Evolutionary conservation across 2,113 vertebrate species (phyloP).

Genomic region (Catharus fuscescens): DNA sequence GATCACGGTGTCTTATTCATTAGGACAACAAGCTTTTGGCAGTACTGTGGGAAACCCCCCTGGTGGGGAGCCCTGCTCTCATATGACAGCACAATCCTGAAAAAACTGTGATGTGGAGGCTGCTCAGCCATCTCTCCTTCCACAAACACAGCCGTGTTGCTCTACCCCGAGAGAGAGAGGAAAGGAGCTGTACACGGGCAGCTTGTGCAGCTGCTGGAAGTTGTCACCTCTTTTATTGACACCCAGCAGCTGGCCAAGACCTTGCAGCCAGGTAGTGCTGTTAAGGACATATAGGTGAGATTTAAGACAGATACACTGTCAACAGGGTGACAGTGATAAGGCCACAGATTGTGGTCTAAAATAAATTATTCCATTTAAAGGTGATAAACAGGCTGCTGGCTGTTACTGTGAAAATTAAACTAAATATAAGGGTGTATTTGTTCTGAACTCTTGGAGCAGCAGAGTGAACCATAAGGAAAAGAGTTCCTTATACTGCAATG

Average conservation of each 20-base stretch:
- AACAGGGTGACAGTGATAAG: neutral
- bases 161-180: neutral
- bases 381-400: neutral
- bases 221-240: conserved; percentile 29
- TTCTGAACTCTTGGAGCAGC: neutral
- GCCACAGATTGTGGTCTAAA: neutral
- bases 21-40: neutral
- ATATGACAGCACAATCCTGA: neutral
- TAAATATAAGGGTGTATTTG: neutral
- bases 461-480: neutral
- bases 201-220: neutral
- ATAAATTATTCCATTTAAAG: neutral
- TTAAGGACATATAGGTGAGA: conserved; percentile 42
- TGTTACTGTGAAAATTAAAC: neutral
- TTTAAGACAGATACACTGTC: conserved; percentile 30
- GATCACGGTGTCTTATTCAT: neutral
- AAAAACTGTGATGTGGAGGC: neutral
- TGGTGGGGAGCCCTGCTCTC: neutral
- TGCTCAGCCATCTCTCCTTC: neutral
- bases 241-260: conserved; percentile 45
- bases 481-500: neutral
- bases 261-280: conserved; percentile 56
- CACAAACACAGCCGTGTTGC: neutral
- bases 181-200: neutral
- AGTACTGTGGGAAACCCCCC: accelerated